Evolutionary conservation across 2,888 invertebrate genomes (phyloP), one percentile per base, ranked within the genome.

Genomic region (Amphipyra berbera): DNA sequence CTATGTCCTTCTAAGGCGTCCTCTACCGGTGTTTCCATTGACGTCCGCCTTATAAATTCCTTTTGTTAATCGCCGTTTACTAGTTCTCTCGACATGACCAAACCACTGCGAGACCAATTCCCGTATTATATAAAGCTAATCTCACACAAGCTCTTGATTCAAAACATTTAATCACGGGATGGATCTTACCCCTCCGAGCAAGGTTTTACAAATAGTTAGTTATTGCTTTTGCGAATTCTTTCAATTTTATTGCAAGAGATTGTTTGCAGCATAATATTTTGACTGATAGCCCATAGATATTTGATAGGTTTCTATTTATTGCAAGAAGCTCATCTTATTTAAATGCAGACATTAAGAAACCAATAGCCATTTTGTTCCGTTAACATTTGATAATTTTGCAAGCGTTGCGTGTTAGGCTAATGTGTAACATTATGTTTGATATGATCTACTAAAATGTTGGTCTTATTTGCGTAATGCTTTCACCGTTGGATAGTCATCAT

Each of bases 331-430:
- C 33, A 46, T 68, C 14, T 40, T 33, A 68, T 68, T 62, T 57
- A 47, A 54, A 57, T 54, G 40, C 14, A 12, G 54, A 38, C 21
- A 54, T 76, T 45, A 50, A 47, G 12, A 75, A 41, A 33, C 15
- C 27, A 59, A 63, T 56, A 14, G 14, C 35, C 15, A 37, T 44
- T 63, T 61, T 48, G 30, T 42, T 53, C 54, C 37, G 52, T 56
- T 73, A 73, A 73, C 66, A 75, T 77, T 75, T 6, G 14, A 40
- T 46, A 47, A 61, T 73, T 61, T 74, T 47, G 49, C 54, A 72
- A 72, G 41, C 14, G n/a, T 78, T 78, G 72, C 78, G 50, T 58
- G 55, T 44, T 40, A 10, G 30, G 30, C 35, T 56, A 45, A 60
- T 55, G 44, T 52, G 45, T 15, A 54, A 47, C 37, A 55, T 61